A percentile compares a stretch with the other conserved stretches of the same genome.
Evolutionary conservation across 2,113 vertebrate species (phyloP).

Genomic region (Garra rufa): DNA sequence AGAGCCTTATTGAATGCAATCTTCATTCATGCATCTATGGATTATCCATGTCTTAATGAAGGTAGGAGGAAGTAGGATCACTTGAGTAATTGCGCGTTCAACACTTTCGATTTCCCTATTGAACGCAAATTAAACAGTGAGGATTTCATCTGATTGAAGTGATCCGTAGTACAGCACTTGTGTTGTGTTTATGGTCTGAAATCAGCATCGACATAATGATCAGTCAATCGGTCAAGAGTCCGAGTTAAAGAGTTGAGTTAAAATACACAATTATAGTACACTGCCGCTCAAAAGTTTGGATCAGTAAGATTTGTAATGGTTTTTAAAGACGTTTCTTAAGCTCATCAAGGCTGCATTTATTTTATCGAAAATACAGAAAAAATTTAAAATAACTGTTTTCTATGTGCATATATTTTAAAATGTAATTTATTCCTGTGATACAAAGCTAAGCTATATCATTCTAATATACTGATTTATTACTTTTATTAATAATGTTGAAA

Average conservation of each 20-base stretch:
- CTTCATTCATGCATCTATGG: constrained; percentile 50
- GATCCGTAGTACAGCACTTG: background rate
- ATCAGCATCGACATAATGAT: background rate
- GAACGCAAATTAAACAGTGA: constrained; percentile 51
- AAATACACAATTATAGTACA: too few species aligned
- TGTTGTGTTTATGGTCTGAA: background rate
- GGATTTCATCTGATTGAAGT: constrained; percentile 40
- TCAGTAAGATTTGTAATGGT: too few species aligned
- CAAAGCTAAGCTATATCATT: too few species aligned
- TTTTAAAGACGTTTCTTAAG: too few species aligned
- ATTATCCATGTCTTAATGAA: constrained; percentile 46
- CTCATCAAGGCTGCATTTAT: too few species aligned
- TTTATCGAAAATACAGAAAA: too few species aligned
- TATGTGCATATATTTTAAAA: too few species aligned
- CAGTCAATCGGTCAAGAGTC: background rate
- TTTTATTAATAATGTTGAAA: too few species aligned
- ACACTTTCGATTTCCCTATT: constrained; percentile 49
- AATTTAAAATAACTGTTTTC: too few species aligned
- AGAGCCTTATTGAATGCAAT: constrained; percentile 59
- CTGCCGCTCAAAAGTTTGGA: too few species aligned
- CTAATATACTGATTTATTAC: too few species aligned
- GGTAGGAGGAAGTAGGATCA: constrained; percentile 51
- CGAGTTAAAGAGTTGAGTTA: background rate
- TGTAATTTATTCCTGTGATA: too few species aligned
- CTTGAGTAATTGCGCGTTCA: constrained; percentile 61